phyloP scores from a whole-genome alignment of 2,888 invertebrate genomes.

The Entomobrya proxima region DNA sequence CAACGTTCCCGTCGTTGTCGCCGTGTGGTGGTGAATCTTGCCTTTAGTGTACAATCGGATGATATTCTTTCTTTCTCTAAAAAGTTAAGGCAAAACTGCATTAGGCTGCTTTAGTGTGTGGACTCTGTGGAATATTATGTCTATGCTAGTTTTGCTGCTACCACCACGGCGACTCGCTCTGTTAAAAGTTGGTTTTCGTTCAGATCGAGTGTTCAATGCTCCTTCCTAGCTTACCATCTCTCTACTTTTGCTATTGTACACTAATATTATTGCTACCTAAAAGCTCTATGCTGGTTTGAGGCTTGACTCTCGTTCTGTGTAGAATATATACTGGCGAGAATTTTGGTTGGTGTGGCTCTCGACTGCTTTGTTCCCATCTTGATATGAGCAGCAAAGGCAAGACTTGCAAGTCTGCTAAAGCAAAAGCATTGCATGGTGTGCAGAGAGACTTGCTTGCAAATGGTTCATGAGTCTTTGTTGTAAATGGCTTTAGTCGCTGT shows the following conservation, averaged over 20 bases:
- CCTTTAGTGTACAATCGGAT: neutral
- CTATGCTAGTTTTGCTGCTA: neutral
- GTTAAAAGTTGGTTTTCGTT: neutral
- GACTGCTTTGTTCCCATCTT: neutral
- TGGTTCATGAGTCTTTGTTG: conserved; percentile 48
- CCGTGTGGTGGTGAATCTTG: neutral
- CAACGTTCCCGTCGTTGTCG: neutral
- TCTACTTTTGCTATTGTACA: neutral
- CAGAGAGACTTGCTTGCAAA: neutral
- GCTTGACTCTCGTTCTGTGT: neutral
- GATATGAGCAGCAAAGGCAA: neutral
- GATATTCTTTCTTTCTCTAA: neutral
- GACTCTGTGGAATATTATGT: neutral
- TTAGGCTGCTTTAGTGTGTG: neutral
- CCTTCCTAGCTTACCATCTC: conserved; percentile 1
- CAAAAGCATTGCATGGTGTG: neutral
- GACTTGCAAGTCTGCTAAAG: neutral
- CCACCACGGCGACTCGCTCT: neutral
- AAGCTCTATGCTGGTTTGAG: neutral
- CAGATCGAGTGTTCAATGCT: conserved; percentile 36
- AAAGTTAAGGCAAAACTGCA: neutral
- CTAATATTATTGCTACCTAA: neutral
- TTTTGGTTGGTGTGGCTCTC: neutral
- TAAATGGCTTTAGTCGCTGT: conserved; percentile 64
- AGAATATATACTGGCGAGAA: neutral